Base-by-base conservation (phyloP, 2,888 invertebrate genomes). In the Amblyteles armatorius region DNA sequence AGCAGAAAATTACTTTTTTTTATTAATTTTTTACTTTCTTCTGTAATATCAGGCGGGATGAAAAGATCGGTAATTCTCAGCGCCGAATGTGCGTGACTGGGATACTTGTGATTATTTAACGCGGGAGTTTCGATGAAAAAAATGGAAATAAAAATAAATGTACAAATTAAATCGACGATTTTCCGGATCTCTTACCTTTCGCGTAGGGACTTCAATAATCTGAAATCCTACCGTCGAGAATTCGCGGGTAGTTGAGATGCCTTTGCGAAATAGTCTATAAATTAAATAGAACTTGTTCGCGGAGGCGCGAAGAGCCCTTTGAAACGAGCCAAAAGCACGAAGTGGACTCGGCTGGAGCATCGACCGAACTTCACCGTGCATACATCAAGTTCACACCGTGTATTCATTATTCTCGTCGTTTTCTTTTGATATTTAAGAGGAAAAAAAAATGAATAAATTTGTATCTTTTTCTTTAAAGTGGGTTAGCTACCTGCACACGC, bases 221-320 rank as follows among this genome's bases (percentile, higher is more conserved):
- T 40, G 40, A 11, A 40, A 9, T 40, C 11, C 2, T 11, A 3
- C 52, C 16, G 40, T 52, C 6, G 48, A 44, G 77, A 78, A 77
- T 78, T 57, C 55, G 5, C 65, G 36, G 72, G 67, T 48, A 67
- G 33, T 48, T 29, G 72, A 13, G 69, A 22, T 48, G 57, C 55
- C 19, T 72, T 55, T n/a, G 26, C 29, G 65, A 72, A 68, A 82
- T 78, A 72, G 77, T 72, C 50, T 78, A 26, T 67, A 50, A 82
- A 72, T 72, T 72, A 78, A 78, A 78, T 72, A 78, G 16, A 48
- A 48, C 44, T 48, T 16, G 16, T 48, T 16, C 44, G 44, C 0
- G 3, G 3, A 48, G 3, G 16, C 16, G 44, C 9, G 3, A 16
- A 50, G 16, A 6, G 69, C 22, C 50, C 48, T 44, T 29, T 50